Evolutionary conservation across 2,797 vertebrate species (phyloP).

Genomic region (Hyperoplus lanceolatus): DNA sequence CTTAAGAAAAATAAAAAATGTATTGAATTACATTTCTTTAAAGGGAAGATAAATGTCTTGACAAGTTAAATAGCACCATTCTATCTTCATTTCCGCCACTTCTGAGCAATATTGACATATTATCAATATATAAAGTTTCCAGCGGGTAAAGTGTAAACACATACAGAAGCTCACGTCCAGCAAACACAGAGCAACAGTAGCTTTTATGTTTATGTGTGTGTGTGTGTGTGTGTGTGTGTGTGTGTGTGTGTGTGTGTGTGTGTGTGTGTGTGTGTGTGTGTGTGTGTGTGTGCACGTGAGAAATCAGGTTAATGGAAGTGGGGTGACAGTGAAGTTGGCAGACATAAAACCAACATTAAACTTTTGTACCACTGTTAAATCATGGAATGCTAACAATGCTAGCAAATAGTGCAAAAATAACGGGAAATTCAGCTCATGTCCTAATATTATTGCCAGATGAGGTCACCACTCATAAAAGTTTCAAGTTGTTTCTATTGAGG

Average conservation of each 20-base stretch:
- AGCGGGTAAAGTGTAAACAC: too few species aligned
- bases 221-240: too few species aligned
- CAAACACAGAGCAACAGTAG: too few species aligned
- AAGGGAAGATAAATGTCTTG: neutral
- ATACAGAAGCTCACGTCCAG: too few species aligned
- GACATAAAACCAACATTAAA: neutral
- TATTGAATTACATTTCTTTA: slow-evolving; percentile 3
- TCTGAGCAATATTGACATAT: neutral
- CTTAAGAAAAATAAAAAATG: neutral
- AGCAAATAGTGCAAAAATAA: neutral
- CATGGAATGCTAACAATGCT: neutral
- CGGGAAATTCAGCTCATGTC: neutral
- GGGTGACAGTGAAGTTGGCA: too few species aligned
- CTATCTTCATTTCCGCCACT: neutral
- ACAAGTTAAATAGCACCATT: neutral
- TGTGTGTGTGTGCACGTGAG: too few species aligned
- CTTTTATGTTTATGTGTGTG: too few species aligned
- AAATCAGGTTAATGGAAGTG: too few species aligned
- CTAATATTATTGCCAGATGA: neutral
- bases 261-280: too few species aligned
- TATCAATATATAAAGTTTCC: too few species aligned
- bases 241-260: too few species aligned
- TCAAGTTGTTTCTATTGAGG: neutral
- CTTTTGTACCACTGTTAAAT: neutral
- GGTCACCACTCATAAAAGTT: neutral